Conservation (phyloP, 2,113 vertebrate species). For the Rhinogobius similis region DNA sequence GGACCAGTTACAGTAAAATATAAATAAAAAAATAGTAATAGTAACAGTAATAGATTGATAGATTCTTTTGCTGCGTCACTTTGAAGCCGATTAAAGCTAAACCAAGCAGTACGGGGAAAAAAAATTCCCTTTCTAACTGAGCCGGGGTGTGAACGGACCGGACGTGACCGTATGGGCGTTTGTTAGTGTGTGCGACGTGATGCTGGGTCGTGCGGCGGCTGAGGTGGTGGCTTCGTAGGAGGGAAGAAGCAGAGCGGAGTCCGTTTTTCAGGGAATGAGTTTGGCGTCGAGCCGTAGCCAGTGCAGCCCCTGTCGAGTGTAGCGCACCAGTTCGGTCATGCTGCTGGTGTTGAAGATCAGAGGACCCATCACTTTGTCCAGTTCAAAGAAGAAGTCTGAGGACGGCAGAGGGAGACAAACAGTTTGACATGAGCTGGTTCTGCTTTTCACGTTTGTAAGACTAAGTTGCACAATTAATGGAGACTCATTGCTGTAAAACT, state of each 20-base stretch:
- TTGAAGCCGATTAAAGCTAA: neutral
- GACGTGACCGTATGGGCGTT: neutral
- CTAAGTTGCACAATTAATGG: too few relatives aligned
- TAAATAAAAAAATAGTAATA: too few relatives aligned
- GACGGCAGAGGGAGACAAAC: slow-evolving; percentile 18
- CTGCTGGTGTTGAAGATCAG: slow-evolving; percentile 97
- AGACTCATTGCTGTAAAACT: too few relatives aligned
- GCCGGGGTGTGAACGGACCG: neutral
- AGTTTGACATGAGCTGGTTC: too few relatives aligned
- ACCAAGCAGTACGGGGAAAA: too few relatives aligned
- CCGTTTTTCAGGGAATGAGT: slow-evolving; percentile 73
- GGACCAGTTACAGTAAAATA: too few relatives aligned
- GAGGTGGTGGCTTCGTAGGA: slow-evolving; percentile 49
- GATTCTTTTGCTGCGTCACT: neutral
- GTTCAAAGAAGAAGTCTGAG: slow-evolving; percentile 94
- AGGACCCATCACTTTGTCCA: slow-evolving; percentile 97
- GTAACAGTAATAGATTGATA: too few relatives aligned
- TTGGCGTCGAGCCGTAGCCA: slow-evolving; percentile 97
- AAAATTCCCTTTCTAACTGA: too few relatives aligned
- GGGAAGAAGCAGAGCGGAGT: slow-evolving; percentile 19
- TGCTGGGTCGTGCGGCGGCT: slow-evolving; percentile 27
- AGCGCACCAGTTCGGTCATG: slow-evolving; percentile 98
- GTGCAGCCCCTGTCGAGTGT: slow-evolving; percentile 95
- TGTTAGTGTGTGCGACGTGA: slow-evolving; percentile 16
- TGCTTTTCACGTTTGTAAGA: too few relatives aligned